Conservation (phyloP, 2,113 vertebrate species). For the Axis porcinus region DNA sequence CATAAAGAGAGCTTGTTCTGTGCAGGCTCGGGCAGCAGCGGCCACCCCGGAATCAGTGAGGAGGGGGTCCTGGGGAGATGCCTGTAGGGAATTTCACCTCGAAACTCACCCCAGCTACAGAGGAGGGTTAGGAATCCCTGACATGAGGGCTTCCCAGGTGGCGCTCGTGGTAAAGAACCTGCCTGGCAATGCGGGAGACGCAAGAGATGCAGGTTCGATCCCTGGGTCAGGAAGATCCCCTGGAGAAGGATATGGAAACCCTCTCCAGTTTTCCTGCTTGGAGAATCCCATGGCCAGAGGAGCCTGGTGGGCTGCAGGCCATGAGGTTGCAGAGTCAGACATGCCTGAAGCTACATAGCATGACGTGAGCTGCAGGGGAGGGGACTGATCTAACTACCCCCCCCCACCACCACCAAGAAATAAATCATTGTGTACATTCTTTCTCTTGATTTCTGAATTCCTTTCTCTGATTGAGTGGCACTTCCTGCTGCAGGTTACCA, state of each 20-base stretch:
- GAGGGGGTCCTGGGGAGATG: neutral
- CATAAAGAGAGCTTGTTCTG: no score
- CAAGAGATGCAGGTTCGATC: neutral
- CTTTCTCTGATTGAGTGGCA: neutral
- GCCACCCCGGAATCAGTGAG: fast-evolving
- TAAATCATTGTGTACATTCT: neutral
- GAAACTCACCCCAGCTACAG: neutral
- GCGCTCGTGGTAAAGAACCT: neutral
- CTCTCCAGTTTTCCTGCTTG: neutral
- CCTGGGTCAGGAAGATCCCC: neutral
- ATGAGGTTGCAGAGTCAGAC: neutral
- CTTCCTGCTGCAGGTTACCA: neutral
- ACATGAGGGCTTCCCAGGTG: neutral
- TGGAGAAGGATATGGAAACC: neutral
- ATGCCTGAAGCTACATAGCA: neutral
- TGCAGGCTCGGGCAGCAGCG: neutral
- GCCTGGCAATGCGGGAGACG: neutral
- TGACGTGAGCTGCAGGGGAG: neutral
- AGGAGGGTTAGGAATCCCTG: neutral
- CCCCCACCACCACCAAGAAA: neutral
- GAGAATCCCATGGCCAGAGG: neutral
- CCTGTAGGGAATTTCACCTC: neutral
- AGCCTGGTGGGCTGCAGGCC: neutral
- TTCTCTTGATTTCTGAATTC: neutral
- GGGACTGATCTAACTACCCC: neutral